phyloP scores from a whole-genome alignment of 2,888 invertebrate genomes.

The Thereva nobilitata region DNA sequence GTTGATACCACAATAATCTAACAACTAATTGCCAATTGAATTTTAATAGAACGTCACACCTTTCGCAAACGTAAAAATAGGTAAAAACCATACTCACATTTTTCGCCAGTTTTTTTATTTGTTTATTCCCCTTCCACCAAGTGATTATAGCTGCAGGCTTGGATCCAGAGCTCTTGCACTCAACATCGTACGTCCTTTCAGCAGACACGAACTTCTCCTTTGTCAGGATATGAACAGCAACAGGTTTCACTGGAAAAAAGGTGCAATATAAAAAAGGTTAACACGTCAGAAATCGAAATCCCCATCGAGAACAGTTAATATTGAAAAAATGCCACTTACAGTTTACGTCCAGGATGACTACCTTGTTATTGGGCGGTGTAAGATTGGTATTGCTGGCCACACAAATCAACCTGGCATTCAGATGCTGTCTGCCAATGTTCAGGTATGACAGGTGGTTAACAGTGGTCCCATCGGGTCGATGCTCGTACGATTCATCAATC shows the following conservation, averaged over 20 bases:
- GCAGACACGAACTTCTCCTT: slow-evolving; percentile 83
- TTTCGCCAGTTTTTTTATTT: slow-evolving; percentile 77
- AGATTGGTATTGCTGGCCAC: slow-evolving; percentile 87
- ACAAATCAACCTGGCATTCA: slow-evolving; percentile 81
- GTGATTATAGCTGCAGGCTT: slow-evolving; percentile 83
- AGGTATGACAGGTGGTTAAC: slow-evolving; percentile 80
- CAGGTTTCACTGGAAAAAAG: slow-evolving; percentile 69
- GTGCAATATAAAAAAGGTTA: slow-evolving; percentile 11
- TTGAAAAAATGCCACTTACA: slow-evolving; percentile 66
- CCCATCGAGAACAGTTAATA: slow-evolving; percentile 15
- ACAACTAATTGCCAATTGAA: too few relatives aligned
- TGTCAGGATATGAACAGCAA: slow-evolving; percentile 79
- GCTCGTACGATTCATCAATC: slow-evolving; percentile 81
- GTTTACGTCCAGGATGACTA: slow-evolving; percentile 81
- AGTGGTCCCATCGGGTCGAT: slow-evolving; percentile 69
- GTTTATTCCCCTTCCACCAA: slow-evolving; percentile 87
- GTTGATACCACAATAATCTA: too few relatives aligned
- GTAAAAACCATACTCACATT: slow-evolving; percentile 68
- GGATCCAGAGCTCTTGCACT: slow-evolving; percentile 84
- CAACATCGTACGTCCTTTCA: slow-evolving; percentile 83
- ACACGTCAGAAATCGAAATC: slow-evolving; percentile 20
- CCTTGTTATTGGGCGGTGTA: slow-evolving; percentile 75
- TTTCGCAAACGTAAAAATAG: background rate
- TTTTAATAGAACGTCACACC: too few relatives aligned
- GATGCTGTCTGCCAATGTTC: slow-evolving; percentile 79